Percentiles rank a stretch among this genome's conserved stretches.
These are phyloP conservation scores for Drosophila diplacantha DNA, from an alignment of 2,888 invertebrate species.

Conservation along the genomic window DNA sequence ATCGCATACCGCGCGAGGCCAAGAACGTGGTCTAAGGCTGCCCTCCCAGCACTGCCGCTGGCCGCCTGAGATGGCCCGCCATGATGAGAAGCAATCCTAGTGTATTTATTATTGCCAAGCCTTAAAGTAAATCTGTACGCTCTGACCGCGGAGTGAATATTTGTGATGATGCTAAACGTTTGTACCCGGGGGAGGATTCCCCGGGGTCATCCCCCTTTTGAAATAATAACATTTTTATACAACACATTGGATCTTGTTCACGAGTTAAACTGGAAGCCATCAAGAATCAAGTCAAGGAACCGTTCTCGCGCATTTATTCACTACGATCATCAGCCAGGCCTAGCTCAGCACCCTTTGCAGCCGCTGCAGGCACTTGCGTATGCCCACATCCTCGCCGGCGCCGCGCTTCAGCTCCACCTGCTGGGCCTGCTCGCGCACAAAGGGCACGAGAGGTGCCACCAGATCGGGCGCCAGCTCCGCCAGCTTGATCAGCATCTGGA, in stretches of 20 bases:
- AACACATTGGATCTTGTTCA: background rate
- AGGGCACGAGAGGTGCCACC: slow-evolving; percentile 65
- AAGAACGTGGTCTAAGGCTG: slow-evolving; percentile 71
- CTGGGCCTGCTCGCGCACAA: slow-evolving; percentile 68
- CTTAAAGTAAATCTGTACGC: slow-evolving; percentile 14
- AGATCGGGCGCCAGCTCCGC: slow-evolving; percentile 64
- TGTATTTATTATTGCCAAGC: slow-evolving; percentile 23
- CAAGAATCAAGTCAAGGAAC: background rate
- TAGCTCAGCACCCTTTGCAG: slow-evolving; percentile 47
- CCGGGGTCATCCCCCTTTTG: background rate
- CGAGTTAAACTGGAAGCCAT: background rate
- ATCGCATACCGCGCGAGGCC: slow-evolving; percentile 78
- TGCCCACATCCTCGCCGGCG: slow-evolving; percentile 75
- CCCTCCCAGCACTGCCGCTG: background rate
- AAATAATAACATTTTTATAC: slow-evolving; percentile 20
- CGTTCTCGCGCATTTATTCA: background rate
- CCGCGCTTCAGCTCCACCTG: slow-evolving; percentile 75
- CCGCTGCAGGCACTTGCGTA: slow-evolving; percentile 70
- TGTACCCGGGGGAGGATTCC: background rate
- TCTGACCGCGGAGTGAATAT: background rate
- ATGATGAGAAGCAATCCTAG: slow-evolving; percentile 19
- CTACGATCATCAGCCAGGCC: background rate
- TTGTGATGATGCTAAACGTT: slow-evolving; percentile 7
- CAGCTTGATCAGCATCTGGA: slow-evolving; percentile 75
- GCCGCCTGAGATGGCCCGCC: slow-evolving; percentile 1